Conservation (phyloP, 2,888 invertebrate genomes). For the Caenorhabditis afra region DNA sequence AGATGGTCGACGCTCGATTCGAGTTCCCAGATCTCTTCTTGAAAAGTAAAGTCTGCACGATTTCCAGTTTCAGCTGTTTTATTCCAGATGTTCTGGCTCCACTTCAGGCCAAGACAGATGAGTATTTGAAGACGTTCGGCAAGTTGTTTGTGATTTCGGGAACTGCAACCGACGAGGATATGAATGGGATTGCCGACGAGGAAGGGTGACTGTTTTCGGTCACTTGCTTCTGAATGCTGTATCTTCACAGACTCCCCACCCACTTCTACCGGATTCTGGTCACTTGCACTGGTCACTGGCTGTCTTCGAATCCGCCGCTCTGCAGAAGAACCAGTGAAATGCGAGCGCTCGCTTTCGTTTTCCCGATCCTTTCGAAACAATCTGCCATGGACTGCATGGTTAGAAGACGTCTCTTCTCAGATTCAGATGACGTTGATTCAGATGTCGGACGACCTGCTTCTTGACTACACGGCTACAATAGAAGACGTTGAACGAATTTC, state of each 20-base stretch:
- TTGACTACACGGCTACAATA: constrained; percentile 52
- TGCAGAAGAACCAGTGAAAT: constrained; percentile 30
- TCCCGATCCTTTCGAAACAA: constrained; percentile 28
- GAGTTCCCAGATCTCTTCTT: constrained; percentile 17
- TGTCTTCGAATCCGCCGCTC: constrained; percentile 29
- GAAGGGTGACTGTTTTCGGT: neutral
- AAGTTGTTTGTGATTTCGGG: constrained; percentile 55
- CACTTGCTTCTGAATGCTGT: neutral
- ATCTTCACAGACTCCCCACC: constrained; percentile 19
- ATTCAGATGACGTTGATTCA: neutral
- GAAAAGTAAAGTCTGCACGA: constrained; percentile 7
- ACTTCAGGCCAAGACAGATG: constrained; percentile 22
- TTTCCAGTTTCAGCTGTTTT: neutral
- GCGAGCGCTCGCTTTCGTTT: constrained; percentile 42
- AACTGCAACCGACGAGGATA: constrained; percentile 40
- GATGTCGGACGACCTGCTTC: constrained; percentile 30
- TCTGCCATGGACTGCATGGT: constrained; percentile 49
- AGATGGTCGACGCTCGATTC: constrained; percentile 17
- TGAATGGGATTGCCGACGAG: constrained; percentile 48
- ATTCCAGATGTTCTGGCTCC: constrained; percentile 42
- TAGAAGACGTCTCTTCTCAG: neutral
- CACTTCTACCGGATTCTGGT: constrained; percentile 55
- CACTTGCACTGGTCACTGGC: constrained; percentile 24
- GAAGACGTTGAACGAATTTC: constrained; percentile 45
- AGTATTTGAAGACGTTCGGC: constrained; percentile 46